Base-by-base conservation (phyloP, 1,140 invertebrate species). In the Notospermus geniculatus region DNA sequence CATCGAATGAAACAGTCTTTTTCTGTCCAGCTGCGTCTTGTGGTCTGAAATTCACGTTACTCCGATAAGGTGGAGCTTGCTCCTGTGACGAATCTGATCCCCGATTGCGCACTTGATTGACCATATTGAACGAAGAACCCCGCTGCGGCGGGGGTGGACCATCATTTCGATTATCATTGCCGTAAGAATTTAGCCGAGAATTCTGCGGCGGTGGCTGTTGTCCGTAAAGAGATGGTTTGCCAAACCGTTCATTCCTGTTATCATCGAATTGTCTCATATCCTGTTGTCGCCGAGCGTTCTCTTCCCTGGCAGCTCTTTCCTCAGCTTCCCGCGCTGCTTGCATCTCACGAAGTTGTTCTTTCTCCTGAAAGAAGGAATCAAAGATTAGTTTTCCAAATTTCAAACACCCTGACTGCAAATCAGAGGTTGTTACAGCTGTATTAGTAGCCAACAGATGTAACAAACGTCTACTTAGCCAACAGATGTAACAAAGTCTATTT, bases 1-100 rank as follows among this genome's bases (percentile, higher is more conserved):
- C 71, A 52, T 80, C 76, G 67, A 79, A 80, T 19, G 76, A 77
- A 23, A 80, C 79, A 7, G 75, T 75, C 59, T 80, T 80, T 69
- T 80, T 80, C 0, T 69, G 54, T 28, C 60, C 53, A 52, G 22
- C 59, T 25, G 54, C 53, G 2, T n/a, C 28, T 36, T 7, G 46
- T 23, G 25, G n/a, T 23, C 46, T 19, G 25, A 27, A 7, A 23
- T 19, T 50, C 9, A 9, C 19, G n/a, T 50, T 50, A n/a, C 4
- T n/a, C 19, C 25, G n/a, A 9, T 50, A 27, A 5, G 19, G n/a
- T 9, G 46, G 46, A 7, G n/a, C 9, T n/a, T 50, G 46, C n/a
- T 50, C 19, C 32, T 36, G 32, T 4, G 32, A 36, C 5, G 32
- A 36, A 36, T 36, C 32, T 7, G 32, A 36, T 4, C 32, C 32